phyloP scores from a whole-genome alignment of 2,113 vertebrate genomes.

The Thermophis baileyi region DNA sequence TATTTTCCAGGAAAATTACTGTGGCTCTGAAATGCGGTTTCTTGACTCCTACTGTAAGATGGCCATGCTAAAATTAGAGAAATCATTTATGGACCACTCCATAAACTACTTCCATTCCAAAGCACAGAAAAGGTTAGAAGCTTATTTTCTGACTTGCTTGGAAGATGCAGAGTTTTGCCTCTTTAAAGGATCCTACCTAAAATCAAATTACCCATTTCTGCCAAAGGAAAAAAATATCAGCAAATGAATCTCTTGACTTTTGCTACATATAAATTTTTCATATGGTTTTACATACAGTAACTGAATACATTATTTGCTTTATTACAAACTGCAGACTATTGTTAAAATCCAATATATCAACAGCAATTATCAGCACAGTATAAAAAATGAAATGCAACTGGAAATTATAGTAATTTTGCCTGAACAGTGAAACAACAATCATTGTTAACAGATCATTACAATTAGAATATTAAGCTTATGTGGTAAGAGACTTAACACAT shows the following conservation, averaged over 20 bases:
- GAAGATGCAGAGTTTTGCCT: neutral
- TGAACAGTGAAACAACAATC: neutral
- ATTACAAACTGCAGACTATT: neutral
- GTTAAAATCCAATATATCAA: neutral
- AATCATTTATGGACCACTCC: neutral
- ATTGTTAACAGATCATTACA: neutral
- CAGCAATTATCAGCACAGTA: neutral
- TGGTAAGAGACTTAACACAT: neutral
- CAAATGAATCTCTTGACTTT: constrained; percentile 13
- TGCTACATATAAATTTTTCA: neutral
- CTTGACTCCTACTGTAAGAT: neutral
- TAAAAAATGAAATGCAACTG: neutral
- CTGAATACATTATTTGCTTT: neutral
- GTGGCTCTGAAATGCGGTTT: neutral
- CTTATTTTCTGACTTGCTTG: neutral
- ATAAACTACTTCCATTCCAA: neutral
- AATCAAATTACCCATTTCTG: neutral
- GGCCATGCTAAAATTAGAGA: neutral
- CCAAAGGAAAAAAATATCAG: constrained; percentile 11
- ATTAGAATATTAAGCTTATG: neutral
- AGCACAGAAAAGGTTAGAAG: neutral
- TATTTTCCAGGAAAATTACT: neutral
- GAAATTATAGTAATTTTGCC: neutral
- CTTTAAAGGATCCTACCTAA: neutral
- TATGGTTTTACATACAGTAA: neutral